A percentile compares a stretch with the other conserved stretches of the same genome.
Evolutionary conservation across 92 coral and sea anemone genomes (phyloP).

Genomic region (Meandrina meandrites): DNA sequence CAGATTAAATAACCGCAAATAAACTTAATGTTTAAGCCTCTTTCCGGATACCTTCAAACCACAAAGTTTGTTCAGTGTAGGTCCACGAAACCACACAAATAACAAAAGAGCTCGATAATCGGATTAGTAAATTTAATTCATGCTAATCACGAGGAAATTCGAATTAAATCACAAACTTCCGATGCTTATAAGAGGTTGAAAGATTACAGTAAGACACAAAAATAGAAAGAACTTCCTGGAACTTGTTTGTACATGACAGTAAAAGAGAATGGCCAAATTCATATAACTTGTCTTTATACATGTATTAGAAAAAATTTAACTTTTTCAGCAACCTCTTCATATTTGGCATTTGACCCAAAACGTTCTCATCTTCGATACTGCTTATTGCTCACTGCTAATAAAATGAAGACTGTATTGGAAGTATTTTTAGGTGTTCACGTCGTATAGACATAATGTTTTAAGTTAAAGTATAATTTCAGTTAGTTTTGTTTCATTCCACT

Average conservation of each 20-base stretch:
- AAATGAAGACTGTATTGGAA: background rate
- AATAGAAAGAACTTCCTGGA: background rate
- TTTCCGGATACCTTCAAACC: background rate
- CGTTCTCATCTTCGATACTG: background rate
- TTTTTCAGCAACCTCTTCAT: background rate
- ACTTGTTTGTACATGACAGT: background rate
- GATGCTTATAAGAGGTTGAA: background rate
- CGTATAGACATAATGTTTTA: background rate
- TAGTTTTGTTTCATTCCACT: background rate
- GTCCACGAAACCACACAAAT: background rate
- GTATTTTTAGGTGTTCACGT: background rate
- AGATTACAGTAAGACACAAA: background rate
- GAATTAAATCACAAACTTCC: background rate
- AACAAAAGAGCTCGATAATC: background rate
- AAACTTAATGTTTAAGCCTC: background rate
- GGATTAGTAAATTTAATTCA: background rate
- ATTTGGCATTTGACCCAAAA: background rate
- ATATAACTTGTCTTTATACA: background rate
- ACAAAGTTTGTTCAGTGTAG: background rate
- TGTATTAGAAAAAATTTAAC: background rate
- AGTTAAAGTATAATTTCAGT: background rate
- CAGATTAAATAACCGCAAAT: background rate
- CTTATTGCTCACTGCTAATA: background rate
- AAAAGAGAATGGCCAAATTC: background rate
- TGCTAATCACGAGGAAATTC: background rate